Evolutionary conservation across 2,888 invertebrate genomes (phyloP).

Genomic region (Ectemnius cavifrons): DNA sequence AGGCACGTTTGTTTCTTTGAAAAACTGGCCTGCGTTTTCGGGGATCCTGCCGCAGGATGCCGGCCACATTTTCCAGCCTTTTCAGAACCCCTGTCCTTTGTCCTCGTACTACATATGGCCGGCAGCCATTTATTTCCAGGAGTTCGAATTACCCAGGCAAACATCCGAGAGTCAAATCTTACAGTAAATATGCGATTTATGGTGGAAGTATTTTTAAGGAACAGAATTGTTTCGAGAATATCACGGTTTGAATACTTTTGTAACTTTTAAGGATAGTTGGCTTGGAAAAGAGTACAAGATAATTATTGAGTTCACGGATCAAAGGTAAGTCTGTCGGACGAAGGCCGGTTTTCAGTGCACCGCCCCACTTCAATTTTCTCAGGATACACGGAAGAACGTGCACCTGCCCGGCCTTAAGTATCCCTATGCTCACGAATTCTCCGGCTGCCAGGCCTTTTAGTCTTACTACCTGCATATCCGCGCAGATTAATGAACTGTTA

Average conservation of each 20-base stretch:
- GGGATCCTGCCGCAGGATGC: constrained; percentile 15
- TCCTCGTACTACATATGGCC: not conserved
- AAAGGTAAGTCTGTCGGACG: not conserved
- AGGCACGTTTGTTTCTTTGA: constrained; percentile 6
- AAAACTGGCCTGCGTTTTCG: constrained; percentile 13
- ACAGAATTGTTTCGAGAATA: not conserved
- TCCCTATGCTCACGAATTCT: constrained; percentile 12
- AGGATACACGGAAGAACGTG: constrained; percentile 2
- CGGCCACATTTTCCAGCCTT: constrained; percentile 17
- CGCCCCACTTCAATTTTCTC: not conserved
- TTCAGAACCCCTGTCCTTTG: constrained; percentile 10
- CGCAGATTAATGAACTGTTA: constrained; percentile 30
- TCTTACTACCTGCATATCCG: constrained; percentile 42
- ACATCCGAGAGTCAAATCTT: not conserved
- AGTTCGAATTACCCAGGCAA: not conserved
- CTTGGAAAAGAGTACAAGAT: not conserved
- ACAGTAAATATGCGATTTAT: not conserved
- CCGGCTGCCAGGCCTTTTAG: constrained; percentile 10
- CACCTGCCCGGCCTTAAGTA: constrained; percentile 28
- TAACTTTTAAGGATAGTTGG: too few relatives aligned
- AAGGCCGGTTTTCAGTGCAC: not conserved
- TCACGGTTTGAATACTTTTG: not conserved
- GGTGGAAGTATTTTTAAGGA: not conserved
- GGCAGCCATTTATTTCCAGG: not conserved
- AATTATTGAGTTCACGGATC: not conserved